Conservation (phyloP, 2,888 invertebrate species). For the Lomographa bimaculata region DNA sequence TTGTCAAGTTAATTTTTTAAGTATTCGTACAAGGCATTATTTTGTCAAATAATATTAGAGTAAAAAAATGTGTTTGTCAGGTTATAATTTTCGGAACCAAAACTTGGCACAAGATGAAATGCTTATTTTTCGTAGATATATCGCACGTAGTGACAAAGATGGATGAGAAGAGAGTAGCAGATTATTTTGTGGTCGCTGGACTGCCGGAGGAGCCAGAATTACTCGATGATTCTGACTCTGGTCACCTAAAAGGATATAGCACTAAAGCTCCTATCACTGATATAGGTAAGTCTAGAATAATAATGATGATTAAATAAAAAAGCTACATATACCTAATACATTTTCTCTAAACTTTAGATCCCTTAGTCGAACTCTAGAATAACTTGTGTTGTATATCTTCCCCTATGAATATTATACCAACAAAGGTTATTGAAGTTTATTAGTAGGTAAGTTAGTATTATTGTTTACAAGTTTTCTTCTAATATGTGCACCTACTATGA, state of each 20-base stretch:
- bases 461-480: no score
- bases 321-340: no score
- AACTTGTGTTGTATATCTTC: no score
- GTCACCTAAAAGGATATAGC: conserved; percentile 91
- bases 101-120: conserved; percentile 11
- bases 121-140: conserved; percentile 43
- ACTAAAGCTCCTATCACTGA: conserved; percentile 97
- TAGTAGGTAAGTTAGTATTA: no score
- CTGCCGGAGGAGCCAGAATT: conserved; percentile 92
- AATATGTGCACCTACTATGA: no score
- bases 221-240: conserved; percentile 91
- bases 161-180: conserved; percentile 95
- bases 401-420: no score
- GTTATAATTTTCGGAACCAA: conserved; percentile 16
- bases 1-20: no score
- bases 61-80: conserved; percentile 9
- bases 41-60: background rate
- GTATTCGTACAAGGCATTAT: no score
- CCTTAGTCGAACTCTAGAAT: no score
- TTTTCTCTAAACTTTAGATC: no score
- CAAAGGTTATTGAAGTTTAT: no score
- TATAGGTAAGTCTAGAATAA: conserved; percentile 88
- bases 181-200: conserved; percentile 99
- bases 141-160: conserved; percentile 69
- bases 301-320: background rate